Percentiles rank a stretch among this genome's conserved stretches.
Conservation (phyloP, 2,797 vertebrate genomes). For the Enteromius viviparus region DNA sequence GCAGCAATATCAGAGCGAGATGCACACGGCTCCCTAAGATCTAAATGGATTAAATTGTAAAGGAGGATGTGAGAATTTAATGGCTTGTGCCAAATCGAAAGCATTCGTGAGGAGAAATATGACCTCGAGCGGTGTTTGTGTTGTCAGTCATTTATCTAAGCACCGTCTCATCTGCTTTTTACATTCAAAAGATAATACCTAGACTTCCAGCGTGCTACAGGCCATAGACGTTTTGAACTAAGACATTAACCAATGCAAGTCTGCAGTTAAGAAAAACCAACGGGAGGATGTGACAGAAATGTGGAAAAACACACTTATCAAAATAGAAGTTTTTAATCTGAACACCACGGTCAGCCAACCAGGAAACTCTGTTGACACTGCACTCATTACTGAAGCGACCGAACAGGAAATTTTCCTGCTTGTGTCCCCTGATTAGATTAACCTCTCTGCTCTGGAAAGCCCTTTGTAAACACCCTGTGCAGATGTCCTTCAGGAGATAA, state of each 20-base stretch:
- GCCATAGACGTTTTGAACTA: constrained; percentile 22
- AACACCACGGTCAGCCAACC: constrained; percentile 74
- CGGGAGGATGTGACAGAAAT: constrained; percentile 64
- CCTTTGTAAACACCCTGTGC: constrained; percentile 75
- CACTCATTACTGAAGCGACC: constrained; percentile 77
- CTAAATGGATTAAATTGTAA: constrained; percentile 16
- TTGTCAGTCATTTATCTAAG: constrained; percentile 36
- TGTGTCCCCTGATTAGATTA: constrained; percentile 81
- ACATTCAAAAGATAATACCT: not conserved
- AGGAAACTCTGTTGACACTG: constrained; percentile 79
- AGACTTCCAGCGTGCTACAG: constrained; percentile 7
- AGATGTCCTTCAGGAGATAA: constrained; percentile 86
- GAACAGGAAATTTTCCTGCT: constrained; percentile 82
- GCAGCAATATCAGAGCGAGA: not conserved
- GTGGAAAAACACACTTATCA: constrained; percentile 73
- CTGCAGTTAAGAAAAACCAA: constrained; percentile 69
- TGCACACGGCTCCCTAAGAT: not conserved
- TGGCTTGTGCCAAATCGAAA: not conserved
- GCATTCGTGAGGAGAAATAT: constrained; percentile 11
- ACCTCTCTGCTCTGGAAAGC: constrained; percentile 74
- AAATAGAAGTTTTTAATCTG: constrained; percentile 80
- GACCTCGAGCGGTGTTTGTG: constrained; percentile 26
- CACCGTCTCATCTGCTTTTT: not conserved
- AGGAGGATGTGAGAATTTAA: constrained; percentile 19
- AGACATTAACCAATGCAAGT: constrained; percentile 25